A percentile compares a stretch with the other conserved stretches of the same genome.
Conservation (phyloP, 2,888 invertebrate species). For the Rhagophthalmus giganteus region DNA sequence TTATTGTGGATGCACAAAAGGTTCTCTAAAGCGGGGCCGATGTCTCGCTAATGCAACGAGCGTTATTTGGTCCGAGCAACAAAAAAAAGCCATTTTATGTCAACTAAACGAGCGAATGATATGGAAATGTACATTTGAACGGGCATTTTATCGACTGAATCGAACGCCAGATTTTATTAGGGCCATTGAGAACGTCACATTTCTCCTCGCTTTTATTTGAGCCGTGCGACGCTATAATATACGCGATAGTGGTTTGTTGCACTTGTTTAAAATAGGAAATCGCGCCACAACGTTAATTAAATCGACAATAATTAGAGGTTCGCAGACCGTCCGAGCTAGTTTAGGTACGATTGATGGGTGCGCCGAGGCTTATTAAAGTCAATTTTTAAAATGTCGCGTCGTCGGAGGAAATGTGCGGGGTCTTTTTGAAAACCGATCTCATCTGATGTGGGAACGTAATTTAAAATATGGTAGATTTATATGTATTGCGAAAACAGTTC, state of each 20-base stretch:
- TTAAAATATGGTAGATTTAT: not conserved
- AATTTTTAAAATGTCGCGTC: not conserved
- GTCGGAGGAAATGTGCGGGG: not conserved
- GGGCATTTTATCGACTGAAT: conserved; percentile 41
- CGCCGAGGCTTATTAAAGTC: conserved; percentile 10
- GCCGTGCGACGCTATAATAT: too few species aligned
- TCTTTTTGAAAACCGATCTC: not conserved
- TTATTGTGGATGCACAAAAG: conserved; percentile 19
- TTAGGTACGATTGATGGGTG: conserved; percentile 1
- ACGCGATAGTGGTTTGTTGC: not conserved
- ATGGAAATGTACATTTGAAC: conserved; percentile 49
- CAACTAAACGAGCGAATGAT: conserved; percentile 49
- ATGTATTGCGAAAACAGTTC: too few species aligned
- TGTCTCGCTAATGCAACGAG: conserved; percentile 21
- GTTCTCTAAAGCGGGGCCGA: conserved; percentile 15
- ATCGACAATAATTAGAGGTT: too few species aligned
- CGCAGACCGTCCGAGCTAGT: too few species aligned
- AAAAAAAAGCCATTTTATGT: conserved; percentile 45
- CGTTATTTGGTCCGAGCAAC: conserved; percentile 14
- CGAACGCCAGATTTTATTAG: conserved; percentile 43
- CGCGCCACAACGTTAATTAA: too few species aligned
- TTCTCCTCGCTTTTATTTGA: conserved; percentile 32
- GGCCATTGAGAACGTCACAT: conserved; percentile 42
- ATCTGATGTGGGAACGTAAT: not conserved
- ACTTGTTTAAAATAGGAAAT: too few species aligned